Percentiles rank a stretch among this genome's conserved stretches.
Conservation (phyloP, 2,113 vertebrate genomes). For the Mobula birostris region DNA sequence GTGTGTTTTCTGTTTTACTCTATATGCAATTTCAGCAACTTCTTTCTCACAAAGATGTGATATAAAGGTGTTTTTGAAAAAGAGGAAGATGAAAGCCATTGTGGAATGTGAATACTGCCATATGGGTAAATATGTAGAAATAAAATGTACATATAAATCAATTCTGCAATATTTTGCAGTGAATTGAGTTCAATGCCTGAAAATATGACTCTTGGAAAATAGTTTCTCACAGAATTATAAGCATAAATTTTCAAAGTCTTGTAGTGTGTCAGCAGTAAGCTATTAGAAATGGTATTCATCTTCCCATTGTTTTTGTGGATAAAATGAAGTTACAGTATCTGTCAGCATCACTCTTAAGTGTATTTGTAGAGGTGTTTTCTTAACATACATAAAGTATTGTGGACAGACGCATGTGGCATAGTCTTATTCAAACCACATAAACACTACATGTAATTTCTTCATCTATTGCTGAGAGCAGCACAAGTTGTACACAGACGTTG, state of each 20-base stretch:
- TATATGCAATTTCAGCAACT: background rate
- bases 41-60: too few relatives aligned
- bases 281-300: background rate
- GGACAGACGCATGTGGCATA: background rate
- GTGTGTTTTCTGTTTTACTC: background rate
- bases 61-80: background rate
- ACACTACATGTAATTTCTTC: background rate
- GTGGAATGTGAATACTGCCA: background rate
- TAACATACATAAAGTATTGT: background rate
- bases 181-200: background rate
- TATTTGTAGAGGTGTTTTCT: background rate
- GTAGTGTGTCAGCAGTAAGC: background rate
- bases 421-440: background rate
- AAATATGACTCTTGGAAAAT: background rate
- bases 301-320: background rate
- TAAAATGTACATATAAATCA: background rate
- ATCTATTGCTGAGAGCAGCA: background rate
- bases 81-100: background rate
- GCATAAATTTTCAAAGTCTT: background rate
- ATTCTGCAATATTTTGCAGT: background rate
- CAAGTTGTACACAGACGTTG: background rate
- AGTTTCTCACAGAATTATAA: background rate
- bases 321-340: background rate
- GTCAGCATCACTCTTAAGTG: background rate
- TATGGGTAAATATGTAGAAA: background rate